Evolutionary conservation across 2,797 vertebrate species (phyloP), one percentile per base, ranked within the genome.

Genomic region (Amphiprion clarkii): DNA sequence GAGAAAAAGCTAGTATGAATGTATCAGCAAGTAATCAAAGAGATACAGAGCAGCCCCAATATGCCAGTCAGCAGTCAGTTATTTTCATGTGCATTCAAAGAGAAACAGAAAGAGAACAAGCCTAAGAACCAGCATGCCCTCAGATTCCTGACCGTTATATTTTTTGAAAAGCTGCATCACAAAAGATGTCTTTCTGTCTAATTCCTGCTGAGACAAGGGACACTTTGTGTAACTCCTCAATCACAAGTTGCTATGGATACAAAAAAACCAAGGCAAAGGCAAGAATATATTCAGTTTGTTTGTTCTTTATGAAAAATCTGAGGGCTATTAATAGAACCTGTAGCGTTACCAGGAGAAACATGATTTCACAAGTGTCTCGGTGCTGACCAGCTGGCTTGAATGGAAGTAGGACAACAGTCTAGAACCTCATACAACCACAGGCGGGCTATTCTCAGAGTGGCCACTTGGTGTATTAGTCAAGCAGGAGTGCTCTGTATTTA

Each of bases 201-300:
- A 44, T 69, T 63, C 60, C 74, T 57, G 58, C 75, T 61, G 66
- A 92, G 79, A 90, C 86, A 88, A 84, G 76, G 58, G 64, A 84
- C 80, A 85, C 74, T 81, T 66, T 76, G 66, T 82, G 67, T 68
- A 59, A 52, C 51, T 64, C 59, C 65, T 84, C 83, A 79, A 85
- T 84, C 81, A 70, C 2, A 3, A 27, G 92, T 93, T 91, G 81
- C 92, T 84, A 92, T 93, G 93, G 92, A 89, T 79, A 93, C 86
- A 68, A 76, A 74, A 65, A 78, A 31, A 59, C 49, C 6, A 25
- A 61, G 56, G 6, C 31, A 74, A 80, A 71, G 48, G 64, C 68
- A 60, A 76, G 56, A 72, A 63, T 67, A 76, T 62, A 73, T 77
- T 70, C 64, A 62, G 64, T 85, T 74, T 83, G 81, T 86, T 88